phyloP scores from a whole-genome alignment of 1,140 invertebrate species.

The Drosophila repletoides region DNA sequence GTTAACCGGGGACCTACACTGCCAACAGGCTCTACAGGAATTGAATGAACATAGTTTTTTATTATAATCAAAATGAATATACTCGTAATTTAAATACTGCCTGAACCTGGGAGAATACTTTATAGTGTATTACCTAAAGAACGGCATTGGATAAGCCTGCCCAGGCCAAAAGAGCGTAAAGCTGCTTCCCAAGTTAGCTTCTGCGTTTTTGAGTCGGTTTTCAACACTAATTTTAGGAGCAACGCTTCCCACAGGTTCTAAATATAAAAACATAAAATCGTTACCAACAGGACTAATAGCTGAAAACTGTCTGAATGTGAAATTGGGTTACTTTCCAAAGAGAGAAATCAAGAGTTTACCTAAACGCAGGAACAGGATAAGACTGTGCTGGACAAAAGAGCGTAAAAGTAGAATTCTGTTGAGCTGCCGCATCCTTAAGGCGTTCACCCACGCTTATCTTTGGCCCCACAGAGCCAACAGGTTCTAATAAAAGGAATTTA shows the following conservation, averaged over 20 bases:
- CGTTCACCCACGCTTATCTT: conserved; percentile 86
- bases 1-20: conserved; percentile 68
- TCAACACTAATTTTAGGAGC: conserved; percentile 83
- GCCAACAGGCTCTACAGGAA: conserved; percentile 53
- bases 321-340: background rate
- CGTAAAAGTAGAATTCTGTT: conserved; percentile 74
- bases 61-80: background rate
- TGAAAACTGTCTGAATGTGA: conserved; percentile 60
- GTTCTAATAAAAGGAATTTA: conserved; percentile 83
- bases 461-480: conserved; percentile 87
- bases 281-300: background rate
- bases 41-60: background rate
- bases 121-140: conserved; percentile 84
- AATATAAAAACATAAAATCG: background rate
- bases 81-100: conserved; percentile 30
- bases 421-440: conserved; percentile 84
- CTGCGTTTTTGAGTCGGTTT: conserved; percentile 84
- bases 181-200: conserved; percentile 82
- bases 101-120: background rate
- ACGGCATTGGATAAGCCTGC: conserved; percentile 86
- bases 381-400: conserved; percentile 86
- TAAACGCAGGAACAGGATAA: conserved; percentile 86
- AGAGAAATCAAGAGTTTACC: conserved; percentile 82
- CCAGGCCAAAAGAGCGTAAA: conserved; percentile 84
- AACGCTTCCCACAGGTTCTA: conserved; percentile 83